Evolutionary conservation across 2,113 vertebrate species (phyloP), one percentile per base, ranked within the genome.

Genomic region (Ia io): DNA sequence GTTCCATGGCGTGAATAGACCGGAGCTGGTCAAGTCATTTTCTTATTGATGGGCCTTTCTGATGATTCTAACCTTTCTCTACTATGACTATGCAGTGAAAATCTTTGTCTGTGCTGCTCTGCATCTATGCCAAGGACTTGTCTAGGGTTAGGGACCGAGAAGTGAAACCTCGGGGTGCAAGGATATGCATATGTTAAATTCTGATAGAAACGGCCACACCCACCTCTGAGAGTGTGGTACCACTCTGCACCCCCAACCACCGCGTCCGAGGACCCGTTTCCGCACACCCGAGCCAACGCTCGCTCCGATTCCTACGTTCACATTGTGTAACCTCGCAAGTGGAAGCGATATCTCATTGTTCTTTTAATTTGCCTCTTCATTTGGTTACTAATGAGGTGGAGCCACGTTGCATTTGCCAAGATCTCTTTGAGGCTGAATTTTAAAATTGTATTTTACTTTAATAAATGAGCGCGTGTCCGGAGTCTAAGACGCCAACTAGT

Each of bases 111-210:
- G 16, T 79, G 23, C 23, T 32, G n/a, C 49, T 91, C 70, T 91
- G 63, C 18, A 9, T 70, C 40, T 51, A n/a, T 70, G 90, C 86
- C 74, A 90, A 96, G 51, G n/a, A 32, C 42, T 84, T 79, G 73
- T 89, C 88, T 80, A 61, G 22, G 40, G 8, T n/a, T 30, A 44
- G 42, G 11, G 70, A 70, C 63, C 79, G 87, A 70, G 70, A 86
- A 91, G 37, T 96, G 87, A 96, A 79, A 92, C 93, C 91, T 84
- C 79, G 65, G 80, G 76, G 70, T 90, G 89, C 56, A 83, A 89
- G 28, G 53, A 89, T 84, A 51, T 61, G 63, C 49, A 63, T 87
- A 92, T 91, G 92, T 96, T 93, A 87, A 87, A 89, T 92, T 95
- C 89, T 90, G 90, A 90, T 92, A 92, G 77, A 86, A 71, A 63